Evolutionary conservation across 2,888 invertebrate species (phyloP).

Genomic region (Hololepta plana): DNA sequence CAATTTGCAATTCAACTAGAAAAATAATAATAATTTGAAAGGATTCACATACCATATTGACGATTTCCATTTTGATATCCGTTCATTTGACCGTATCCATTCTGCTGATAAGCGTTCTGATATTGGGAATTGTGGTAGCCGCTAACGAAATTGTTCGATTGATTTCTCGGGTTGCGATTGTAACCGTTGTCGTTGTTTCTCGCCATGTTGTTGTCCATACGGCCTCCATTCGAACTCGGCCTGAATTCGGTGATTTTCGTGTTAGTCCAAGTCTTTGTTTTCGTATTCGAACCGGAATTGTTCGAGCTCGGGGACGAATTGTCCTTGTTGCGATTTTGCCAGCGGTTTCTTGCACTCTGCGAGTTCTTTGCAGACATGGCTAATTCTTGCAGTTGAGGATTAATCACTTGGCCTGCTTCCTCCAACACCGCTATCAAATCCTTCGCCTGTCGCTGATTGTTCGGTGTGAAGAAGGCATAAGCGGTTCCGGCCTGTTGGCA

Average conservation of each 20-base stretch:
- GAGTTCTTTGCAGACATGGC: slow-evolving; percentile 36
- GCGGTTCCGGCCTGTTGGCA: slow-evolving; percentile 84
- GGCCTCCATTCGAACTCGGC: slow-evolving; percentile 10
- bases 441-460: slow-evolving; percentile 80
- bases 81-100: slow-evolving; percentile 14
- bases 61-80: slow-evolving; percentile 11
- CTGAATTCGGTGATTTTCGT: slow-evolving; percentile 13
- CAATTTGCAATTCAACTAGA: neutral
- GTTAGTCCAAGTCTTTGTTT: slow-evolving; percentile 21
- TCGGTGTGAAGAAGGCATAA: slow-evolving; percentile 89
- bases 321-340: slow-evolving; percentile 41
- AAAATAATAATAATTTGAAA: neutral
- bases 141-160: slow-evolving; percentile 35
- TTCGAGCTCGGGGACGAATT: slow-evolving; percentile 32
- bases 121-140: slow-evolving; percentile 35
- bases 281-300: slow-evolving; percentile 7
- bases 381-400: slow-evolving; percentile 61
- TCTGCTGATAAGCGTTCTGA: slow-evolving; percentile 26
- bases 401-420: slow-evolving; percentile 82
- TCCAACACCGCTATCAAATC: slow-evolving; percentile 80
- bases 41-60: slow-evolving; percentile 12
- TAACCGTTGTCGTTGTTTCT: slow-evolving; percentile 27
- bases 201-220: slow-evolving; percentile 18
- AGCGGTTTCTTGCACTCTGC: slow-evolving; percentile 30
- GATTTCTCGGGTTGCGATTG: slow-evolving; percentile 29